These are phyloP conservation scores for Lithophane socia DNA, from an alignment of 2,888 invertebrate genomes.

Conservation along the genomic window DNA sequence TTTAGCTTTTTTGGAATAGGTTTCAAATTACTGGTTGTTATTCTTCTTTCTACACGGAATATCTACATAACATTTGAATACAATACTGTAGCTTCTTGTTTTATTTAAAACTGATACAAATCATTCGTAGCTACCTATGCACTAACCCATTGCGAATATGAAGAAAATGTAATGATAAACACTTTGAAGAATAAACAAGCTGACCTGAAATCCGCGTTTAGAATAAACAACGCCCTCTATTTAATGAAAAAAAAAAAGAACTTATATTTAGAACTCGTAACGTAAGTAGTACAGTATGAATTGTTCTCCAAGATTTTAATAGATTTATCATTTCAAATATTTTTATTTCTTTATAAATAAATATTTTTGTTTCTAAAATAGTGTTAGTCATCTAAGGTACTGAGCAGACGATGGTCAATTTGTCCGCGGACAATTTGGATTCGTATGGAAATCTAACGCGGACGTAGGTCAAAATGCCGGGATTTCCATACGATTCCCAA, in stretches of 20 bases:
- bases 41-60: background rate
- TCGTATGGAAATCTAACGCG: too few relatives aligned
- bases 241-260: slow-evolving; percentile 26
- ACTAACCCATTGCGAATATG: slow-evolving; percentile 40
- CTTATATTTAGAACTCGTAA: slow-evolving; percentile 37
- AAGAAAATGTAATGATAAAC: slow-evolving; percentile 54
- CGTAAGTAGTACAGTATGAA: slow-evolving; percentile 2
- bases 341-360: background rate
- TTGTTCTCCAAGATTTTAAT: background rate
- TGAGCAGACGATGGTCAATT: too few relatives aligned
- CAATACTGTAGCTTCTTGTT: background rate
- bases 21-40: background rate
- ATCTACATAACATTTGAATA: background rate
- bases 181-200: slow-evolving; percentile 45
- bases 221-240: slow-evolving; percentile 46
- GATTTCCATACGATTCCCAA: too few relatives aligned
- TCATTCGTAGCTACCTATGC: slow-evolving; percentile 17
- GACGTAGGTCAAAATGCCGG: too few relatives aligned
- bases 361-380: background rate
- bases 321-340: background rate
- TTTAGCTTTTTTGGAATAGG: background rate
- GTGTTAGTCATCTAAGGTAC: too few relatives aligned
- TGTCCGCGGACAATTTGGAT: too few relatives aligned
- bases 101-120: slow-evolving; percentile 39
- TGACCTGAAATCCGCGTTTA: slow-evolving; percentile 26